Conservation (phyloP, 1,140 invertebrate genomes). For the Phortica variegata region DNA sequence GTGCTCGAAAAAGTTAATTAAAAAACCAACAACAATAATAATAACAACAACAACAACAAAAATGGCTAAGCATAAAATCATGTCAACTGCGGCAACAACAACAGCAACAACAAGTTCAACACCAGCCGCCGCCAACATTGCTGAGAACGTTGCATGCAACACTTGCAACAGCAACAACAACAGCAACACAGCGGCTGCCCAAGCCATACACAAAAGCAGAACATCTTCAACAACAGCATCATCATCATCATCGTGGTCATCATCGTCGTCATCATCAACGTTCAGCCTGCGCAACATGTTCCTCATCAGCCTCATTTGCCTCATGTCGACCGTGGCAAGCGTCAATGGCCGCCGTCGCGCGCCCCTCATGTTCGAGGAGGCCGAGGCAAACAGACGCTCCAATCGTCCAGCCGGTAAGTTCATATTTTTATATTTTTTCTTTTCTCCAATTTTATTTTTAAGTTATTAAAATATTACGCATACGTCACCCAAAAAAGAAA, state of each 20-base stretch:
- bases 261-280: background rate
- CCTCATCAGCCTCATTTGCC: constrained; percentile 34
- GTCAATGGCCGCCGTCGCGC: constrained; percentile 45
- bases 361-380: constrained; percentile 48
- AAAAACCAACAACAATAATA: constrained; percentile 1
- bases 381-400: constrained; percentile 43
- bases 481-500: too few species aligned
- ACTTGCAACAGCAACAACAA: constrained; percentile 6
- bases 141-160: background rate
- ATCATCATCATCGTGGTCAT: background rate
- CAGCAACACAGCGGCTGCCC: constrained; percentile 6
- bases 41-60: too few species aligned
- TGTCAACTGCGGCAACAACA: constrained; percentile 5
- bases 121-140: background rate
- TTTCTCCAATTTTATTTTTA: constrained; percentile 5
- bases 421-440: background rate
- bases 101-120: constrained; percentile 5
- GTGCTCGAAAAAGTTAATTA: background rate
- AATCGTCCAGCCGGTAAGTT: constrained; percentile 54
- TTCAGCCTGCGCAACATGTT: constrained; percentile 34
- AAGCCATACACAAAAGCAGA: constrained; percentile 7
- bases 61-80: too few species aligned
- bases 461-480: constrained; percentile 13
- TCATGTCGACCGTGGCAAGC: constrained; percentile 17
- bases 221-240: constrained; percentile 3